phyloP scores from a whole-genome alignment of 2,113 vertebrate genomes.

The Pomatorhinus ruficollis region DNA sequence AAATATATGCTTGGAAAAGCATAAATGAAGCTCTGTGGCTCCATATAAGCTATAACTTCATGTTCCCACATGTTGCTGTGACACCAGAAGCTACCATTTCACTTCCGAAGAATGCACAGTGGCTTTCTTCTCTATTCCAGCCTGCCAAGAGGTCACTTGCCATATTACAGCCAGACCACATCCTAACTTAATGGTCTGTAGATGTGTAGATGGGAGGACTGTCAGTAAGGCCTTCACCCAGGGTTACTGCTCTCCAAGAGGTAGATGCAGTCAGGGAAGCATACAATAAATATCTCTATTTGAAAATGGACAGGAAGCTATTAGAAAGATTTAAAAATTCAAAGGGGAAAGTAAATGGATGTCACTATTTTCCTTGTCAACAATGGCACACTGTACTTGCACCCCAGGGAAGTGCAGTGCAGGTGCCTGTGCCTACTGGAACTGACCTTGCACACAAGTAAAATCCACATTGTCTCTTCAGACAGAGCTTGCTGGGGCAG shows the following conservation, averaged over 20 bases:
- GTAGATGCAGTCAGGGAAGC: background rate
- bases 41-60: background rate
- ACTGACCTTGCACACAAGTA: background rate
- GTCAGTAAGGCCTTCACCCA: background rate
- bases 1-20: background rate
- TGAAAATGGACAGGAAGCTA: background rate
- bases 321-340: background rate
- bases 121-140: background rate
- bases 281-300: background rate
- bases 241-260: background rate
- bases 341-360: background rate
- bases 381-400: rapidly evolving
- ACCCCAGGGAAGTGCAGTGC: background rate
- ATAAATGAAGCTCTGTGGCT: background rate
- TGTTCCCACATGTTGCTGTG: background rate
- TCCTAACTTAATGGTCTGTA: background rate
- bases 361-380: background rate
- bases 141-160: background rate
- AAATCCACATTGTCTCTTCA: background rate
- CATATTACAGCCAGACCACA: background rate
- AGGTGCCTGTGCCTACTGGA: background rate
- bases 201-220: background rate
- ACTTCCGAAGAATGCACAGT: background rate
- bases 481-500: background rate
- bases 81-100: background rate